Evolutionary conservation across 2,797 vertebrate genomes (phyloP).

Genomic region (Philypnodon macrostomus): DNA sequence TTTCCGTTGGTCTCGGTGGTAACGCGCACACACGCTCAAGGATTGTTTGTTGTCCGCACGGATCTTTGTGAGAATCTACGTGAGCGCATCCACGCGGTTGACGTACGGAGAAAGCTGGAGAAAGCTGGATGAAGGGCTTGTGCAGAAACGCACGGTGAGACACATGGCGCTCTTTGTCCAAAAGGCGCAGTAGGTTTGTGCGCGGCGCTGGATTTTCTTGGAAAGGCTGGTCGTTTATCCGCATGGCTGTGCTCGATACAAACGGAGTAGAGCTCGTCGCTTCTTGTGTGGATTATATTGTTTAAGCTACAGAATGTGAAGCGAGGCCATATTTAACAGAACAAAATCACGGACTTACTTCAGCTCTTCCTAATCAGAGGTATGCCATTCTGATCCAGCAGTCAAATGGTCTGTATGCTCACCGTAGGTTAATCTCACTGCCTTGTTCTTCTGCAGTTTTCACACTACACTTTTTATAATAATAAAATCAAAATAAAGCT

Average conservation of each 20-base stretch:
- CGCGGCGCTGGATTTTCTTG: conserved; percentile 60
- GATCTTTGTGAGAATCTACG: conserved; percentile 67
- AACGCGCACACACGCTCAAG: conserved; percentile 50
- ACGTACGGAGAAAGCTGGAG: conserved; percentile 35
- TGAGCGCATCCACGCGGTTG: conserved; percentile 23
- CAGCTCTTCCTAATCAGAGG: conserved; percentile 68
- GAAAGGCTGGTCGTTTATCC: conserved; percentile 57
- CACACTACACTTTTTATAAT: too few relatives aligned
- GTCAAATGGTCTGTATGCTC: too few relatives aligned
- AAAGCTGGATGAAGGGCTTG: conserved; percentile 56
- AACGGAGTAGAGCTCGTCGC: conserved; percentile 68
- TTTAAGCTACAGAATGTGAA: conserved; percentile 75
- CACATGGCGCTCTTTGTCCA: conserved; percentile 93
- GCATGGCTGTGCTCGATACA: conserved; percentile 70
- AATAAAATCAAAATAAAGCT: too few relatives aligned
- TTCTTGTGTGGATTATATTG: conserved; percentile 75
- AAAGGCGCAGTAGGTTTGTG: conserved; percentile 69
- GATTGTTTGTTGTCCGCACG: conserved; percentile 51
- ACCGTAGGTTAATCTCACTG: too few relatives aligned
- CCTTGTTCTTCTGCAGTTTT: too few relatives aligned
- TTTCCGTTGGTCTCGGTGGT: conserved; percentile 50
- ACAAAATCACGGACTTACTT: conserved; percentile 61
- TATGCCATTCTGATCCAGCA: conserved; percentile 47
- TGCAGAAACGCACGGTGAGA: conserved; percentile 62
- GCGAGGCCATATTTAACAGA: conserved; percentile 63